Evolutionary conservation across 53 echinoderm and acorn worm species (phyloP), one percentile per base, ranked within the genome.

Genomic region (Luidia sarsii): DNA sequence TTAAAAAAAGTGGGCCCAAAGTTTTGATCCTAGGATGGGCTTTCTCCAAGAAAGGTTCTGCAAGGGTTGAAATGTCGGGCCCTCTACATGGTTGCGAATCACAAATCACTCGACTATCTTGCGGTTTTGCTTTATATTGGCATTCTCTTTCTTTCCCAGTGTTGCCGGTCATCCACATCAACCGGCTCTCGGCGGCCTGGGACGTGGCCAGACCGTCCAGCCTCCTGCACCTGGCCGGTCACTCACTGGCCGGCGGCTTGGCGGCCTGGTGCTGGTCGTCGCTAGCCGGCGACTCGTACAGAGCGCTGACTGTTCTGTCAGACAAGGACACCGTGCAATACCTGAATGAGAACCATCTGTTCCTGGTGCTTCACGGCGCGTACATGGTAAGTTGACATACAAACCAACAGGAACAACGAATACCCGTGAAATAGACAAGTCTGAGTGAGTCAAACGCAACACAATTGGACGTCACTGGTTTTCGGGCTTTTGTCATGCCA

Each of bases 341-440:
- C 49, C 84, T 96, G 14, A 90, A 89, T 62, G 97, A 96, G 31
- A 65, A 86, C n/a, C 97, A 96, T 24, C 69, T 96, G 15, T 85
- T 96, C 37, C 67, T 96, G 60, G 90, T 96, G 21, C 53, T 96
- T 11, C 90, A 90, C 69, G 91, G 90, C 33, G 67, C 83, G 37
- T 93, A 82, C 61, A 50, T 93, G 86, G 97, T 93, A 86, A 22
- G 95, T 53, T 65, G n/a, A n/a, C n/a, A n/a, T n/a, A n/a, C n/a
- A n/a, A n/a, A n/a, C n/a, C n/a, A n/a, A n/a, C n/a, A n/a, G n/a
- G n/a, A n/a, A n/a, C n/a, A n/a, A n/a, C n/a, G n/a, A n/a, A n/a
- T n/a, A n/a, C n/a, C n/a, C n/a, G n/a, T n/a, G n/a, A n/a, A n/a
- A n/a, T n/a, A n/a, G n/a, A n/a, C n/a, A n/a, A n/a, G n/a, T n/a